Evolutionary conservation across 2,113 vertebrate genomes (phyloP).

Genomic region (Hippocampus zosterae): DNA sequence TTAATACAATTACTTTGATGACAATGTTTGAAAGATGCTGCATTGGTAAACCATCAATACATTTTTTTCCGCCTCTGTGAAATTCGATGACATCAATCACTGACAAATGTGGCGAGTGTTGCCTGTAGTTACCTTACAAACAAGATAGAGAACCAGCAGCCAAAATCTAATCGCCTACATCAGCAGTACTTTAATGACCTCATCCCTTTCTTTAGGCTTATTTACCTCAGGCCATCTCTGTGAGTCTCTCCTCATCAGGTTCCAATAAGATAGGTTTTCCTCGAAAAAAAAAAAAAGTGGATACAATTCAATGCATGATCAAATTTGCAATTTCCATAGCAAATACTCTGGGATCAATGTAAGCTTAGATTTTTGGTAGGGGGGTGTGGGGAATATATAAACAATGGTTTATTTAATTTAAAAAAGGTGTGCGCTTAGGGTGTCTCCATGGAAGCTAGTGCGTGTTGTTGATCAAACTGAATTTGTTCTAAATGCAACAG

Average conservation of each 20-base stretch:
- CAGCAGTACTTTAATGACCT: slow-evolving; percentile 22
- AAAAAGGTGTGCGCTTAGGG: slow-evolving; percentile 26
- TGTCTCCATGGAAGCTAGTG: slow-evolving; percentile 16
- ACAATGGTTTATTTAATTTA: slow-evolving; percentile 41
- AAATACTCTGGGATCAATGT: slow-evolving; percentile 46
- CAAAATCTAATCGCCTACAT: slow-evolving; percentile 36
- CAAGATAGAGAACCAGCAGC: slow-evolving; percentile 23
- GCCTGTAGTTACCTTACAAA: slow-evolving; percentile 43
- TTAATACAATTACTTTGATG: slow-evolving; percentile 14
- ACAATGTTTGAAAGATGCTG: slow-evolving; percentile 16
- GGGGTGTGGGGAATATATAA: slow-evolving; percentile 5
- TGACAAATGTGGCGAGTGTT: slow-evolving; percentile 22
- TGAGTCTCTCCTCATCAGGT: slow-evolving; percentile 21
- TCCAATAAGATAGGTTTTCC: slow-evolving; percentile 37
- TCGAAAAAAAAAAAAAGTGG: slow-evolving; percentile 34
- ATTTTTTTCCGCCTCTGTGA: slow-evolving; percentile 16
- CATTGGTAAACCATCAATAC: background rate
- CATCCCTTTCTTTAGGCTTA: slow-evolving; percentile 10
- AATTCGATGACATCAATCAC: slow-evolving; percentile 44
- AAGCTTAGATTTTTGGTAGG: slow-evolving; percentile 43
- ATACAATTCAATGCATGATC: slow-evolving; percentile 52
- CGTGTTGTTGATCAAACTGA: slow-evolving; percentile 23
- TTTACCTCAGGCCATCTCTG: slow-evolving; percentile 16
- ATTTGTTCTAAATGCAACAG: slow-evolving; percentile 15
- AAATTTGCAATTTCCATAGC: slow-evolving; percentile 53